A percentile compares a stretch with the other conserved stretches of the same genome.
Evolutionary conservation across 1,140 invertebrate species (phyloP).

Genomic region (Akabosia matsudoensis): DNA sequence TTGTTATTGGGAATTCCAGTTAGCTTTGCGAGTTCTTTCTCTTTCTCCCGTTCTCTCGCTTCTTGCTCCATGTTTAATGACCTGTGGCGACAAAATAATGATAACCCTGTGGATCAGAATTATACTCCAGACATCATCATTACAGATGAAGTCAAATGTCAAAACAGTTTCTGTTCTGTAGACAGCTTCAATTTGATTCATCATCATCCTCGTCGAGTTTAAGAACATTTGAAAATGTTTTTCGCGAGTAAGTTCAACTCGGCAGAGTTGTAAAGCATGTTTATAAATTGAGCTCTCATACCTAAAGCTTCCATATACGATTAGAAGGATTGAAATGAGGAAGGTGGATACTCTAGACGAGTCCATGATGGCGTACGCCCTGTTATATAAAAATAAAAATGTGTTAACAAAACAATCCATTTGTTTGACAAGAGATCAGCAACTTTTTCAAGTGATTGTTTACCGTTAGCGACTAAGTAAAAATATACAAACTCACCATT

Average conservation of each 20-base stretch:
- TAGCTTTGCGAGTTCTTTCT: slow-evolving; percentile 62
- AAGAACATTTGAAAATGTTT: too few species aligned
- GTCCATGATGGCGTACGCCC: slow-evolving; percentile 94
- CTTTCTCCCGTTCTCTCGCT: slow-evolving; percentile 76
- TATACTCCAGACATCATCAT: too few species aligned
- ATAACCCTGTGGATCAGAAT: slow-evolving; percentile 13
- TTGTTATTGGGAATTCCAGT: slow-evolving; percentile 46
- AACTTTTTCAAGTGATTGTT: too few species aligned
- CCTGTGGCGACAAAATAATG: slow-evolving; percentile 59
- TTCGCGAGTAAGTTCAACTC: too few species aligned
- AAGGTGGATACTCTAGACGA: slow-evolving; percentile 94
- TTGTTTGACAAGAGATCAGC: too few species aligned
- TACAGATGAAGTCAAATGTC: background rate
- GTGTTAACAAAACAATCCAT: slow-evolving; percentile 45
- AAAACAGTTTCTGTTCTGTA: background rate
- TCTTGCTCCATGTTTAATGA: slow-evolving; percentile 92
- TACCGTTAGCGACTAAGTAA: too few species aligned
- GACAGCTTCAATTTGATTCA: too few species aligned
- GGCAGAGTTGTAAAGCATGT: too few species aligned
- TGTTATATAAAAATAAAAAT: too few species aligned
- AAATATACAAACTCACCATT: too few species aligned
- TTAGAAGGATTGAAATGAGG: slow-evolving; percentile 93
- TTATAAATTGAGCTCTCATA: slow-evolving; percentile 50
- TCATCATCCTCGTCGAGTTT: too few species aligned
- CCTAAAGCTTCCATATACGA: slow-evolving; percentile 89